Evolutionary conservation across 2,113 vertebrate genomes (phyloP).

Genomic region (Sinocyclocheilus anophthalmus): DNA sequence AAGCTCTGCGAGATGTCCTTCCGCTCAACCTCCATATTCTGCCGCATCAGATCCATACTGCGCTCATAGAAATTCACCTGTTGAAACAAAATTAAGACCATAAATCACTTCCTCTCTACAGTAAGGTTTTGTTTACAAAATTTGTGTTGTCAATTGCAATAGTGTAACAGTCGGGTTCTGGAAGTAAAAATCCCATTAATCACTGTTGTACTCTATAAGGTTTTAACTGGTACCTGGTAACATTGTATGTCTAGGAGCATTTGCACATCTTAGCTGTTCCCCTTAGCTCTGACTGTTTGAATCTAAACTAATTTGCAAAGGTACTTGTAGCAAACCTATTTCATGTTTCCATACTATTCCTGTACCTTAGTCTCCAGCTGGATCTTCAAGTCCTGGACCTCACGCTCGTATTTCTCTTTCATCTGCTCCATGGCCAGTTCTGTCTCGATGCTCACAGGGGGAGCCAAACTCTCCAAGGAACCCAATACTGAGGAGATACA

Average conservation of each 20-base stretch:
- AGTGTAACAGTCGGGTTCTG: too few relatives aligned
- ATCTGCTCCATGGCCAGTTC: constrained; percentile 83
- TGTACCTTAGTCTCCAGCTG: constrained; percentile 86
- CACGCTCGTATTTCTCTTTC: constrained; percentile 78
- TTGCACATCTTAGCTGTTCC: neutral
- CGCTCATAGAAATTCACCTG: constrained; percentile 85
- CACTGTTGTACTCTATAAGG: neutral
- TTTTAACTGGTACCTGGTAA: neutral
- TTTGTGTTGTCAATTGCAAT: neutral
- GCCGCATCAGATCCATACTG: constrained; percentile 78
- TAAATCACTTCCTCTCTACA: neutral
- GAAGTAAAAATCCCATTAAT: neutral
- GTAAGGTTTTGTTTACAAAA: neutral
- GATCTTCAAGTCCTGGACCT: constrained; percentile 79
- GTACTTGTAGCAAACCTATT: neutral
- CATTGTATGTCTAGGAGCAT: neutral
- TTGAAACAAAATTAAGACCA: neutral
- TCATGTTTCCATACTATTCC: neutral
- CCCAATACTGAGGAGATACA: constrained; percentile 51
- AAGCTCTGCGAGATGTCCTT: constrained; percentile 80
- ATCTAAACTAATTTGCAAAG: neutral
- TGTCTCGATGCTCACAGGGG: constrained; percentile 72
- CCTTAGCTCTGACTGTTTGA: too few relatives aligned
- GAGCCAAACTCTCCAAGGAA: constrained; percentile 47
- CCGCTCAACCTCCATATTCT: constrained; percentile 81